Percentiles rank a stretch among this genome's conserved stretches.
phyloP scores from a whole-genome alignment of 2,113 vertebrate species.

The Takifugu bimaculatus region DNA sequence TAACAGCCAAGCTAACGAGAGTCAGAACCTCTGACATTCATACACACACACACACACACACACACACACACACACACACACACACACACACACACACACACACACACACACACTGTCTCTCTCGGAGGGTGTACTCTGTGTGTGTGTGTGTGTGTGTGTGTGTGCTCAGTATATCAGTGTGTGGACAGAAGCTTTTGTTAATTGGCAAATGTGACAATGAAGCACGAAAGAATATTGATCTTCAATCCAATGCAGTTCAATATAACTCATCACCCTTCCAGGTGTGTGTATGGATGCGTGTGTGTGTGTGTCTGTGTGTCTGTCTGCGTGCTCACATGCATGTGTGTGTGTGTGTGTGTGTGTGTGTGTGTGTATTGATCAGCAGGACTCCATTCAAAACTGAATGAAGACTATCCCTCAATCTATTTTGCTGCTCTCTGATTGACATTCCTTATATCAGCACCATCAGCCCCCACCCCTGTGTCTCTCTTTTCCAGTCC shows the following conservation, averaged over 20 bases:
- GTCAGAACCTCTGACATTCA: slow-evolving; percentile 67
- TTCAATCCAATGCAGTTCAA: slow-evolving; percentile 62
- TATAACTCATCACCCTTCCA: slow-evolving; percentile 51
- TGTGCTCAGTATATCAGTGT: slow-evolving; percentile 62
- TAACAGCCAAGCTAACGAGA: slow-evolving; percentile 70
- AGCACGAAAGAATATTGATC: slow-evolving; percentile 71
- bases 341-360: slow-evolving; percentile 37
- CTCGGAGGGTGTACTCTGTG: slow-evolving; percentile 20
- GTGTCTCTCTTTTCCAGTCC: slow-evolving; percentile 15
- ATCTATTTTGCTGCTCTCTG: slow-evolving; percentile 30
- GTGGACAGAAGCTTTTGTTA: slow-evolving; percentile 67
- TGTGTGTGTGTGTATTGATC: slow-evolving; percentile 58
- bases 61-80: neutral
- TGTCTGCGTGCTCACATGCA: slow-evolving; percentile 26
- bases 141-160: slow-evolving; percentile 5
- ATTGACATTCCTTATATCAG: slow-evolving; percentile 25
- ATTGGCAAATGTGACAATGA: slow-evolving; percentile 73
- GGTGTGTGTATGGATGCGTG: slow-evolving; percentile 54
- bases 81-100: slow-evolving; percentile 18
- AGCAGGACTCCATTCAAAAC: slow-evolving; percentile 42
- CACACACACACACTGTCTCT: slow-evolving; percentile 19
- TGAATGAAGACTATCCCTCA: slow-evolving; percentile 32
- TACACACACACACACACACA: slow-evolving; percentile 26
- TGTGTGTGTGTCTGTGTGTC: slow-evolving; percentile 32
- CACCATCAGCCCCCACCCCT: neutral